Evolutionary conservation across 2,888 invertebrate species (phyloP), one percentile per base, ranked within the genome.

Genomic region (Arrhopalites spinosus): DNA sequence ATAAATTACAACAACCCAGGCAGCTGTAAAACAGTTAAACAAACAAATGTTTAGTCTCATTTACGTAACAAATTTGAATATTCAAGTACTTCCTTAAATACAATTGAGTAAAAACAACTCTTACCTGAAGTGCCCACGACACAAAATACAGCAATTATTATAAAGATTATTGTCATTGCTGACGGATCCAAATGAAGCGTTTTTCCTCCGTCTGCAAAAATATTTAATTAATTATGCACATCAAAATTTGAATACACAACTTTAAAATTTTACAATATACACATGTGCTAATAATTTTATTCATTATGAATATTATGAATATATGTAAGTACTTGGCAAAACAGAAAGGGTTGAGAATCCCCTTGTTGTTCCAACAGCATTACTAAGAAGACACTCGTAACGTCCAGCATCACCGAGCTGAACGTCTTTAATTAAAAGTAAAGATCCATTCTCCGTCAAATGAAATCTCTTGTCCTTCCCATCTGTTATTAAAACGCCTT

Each of bases 1-100:
- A 85, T 94, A 94, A 83, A 95, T 94, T 79, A 95, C 93, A 74
- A 94, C 91, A 68, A 95, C 94, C 95, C 96, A 96, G 72, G 95
- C 90, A 20, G 94, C 89, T 0, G 36, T 36, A 36, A n/a, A n/a
- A n/a, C n/a, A n/a, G n/a, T n/a, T n/a, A n/a, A n/a, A n/a, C n/a
- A n/a, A n/a, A n/a, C n/a, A n/a, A n/a, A n/a, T n/a, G n/a, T n/a
- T n/a, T n/a, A n/a, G n/a, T n/a, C n/a, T n/a, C n/a, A n/a, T n/a
- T n/a, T n/a, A n/a, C n/a, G n/a, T n/a, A n/a, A n/a, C n/a, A n/a
- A n/a, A n/a, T n/a, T n/a, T n/a, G n/a, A n/a, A n/a, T n/a, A n/a
- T n/a, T n/a, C n/a, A n/a, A n/a, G n/a, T n/a, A n/a, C n/a, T n/a
- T n/a, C n/a, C n/a, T n/a, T n/a, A n/a, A n/a, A n/a, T n/a, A n/a